Conservation (phyloP, 2,113 vertebrate genomes). For the Corythoichthys intestinalis region DNA sequence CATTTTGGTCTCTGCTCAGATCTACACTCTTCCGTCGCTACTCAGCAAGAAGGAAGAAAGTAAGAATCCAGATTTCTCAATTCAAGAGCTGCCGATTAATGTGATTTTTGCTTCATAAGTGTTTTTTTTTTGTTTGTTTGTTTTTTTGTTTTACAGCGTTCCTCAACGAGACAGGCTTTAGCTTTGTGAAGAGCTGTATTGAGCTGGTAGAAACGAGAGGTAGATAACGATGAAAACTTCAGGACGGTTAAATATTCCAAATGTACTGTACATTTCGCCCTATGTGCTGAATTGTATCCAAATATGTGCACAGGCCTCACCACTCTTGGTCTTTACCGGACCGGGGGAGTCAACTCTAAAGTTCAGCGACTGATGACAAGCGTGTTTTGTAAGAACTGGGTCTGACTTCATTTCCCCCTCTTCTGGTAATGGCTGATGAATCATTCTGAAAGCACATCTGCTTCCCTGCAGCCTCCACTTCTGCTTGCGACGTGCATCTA, state of each 20-base stretch:
- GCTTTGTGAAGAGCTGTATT: conserved; percentile 91
- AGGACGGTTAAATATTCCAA: too few species aligned
- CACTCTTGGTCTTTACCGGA: conserved; percentile 91
- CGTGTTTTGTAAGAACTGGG: conserved; percentile 81
- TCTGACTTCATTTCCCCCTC: not conserved
- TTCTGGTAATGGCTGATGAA: not conserved
- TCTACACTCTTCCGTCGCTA: conserved; percentile 92
- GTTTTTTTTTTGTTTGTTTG: not conserved
- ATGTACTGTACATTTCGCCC: too few species aligned
- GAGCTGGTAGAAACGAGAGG: conserved; percentile 89
- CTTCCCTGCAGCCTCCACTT: conserved; percentile 78
- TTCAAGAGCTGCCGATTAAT: not conserved
- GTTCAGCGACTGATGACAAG: conserved; percentile 95
- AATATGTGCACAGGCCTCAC: conserved; percentile 77
- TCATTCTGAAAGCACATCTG: not conserved
- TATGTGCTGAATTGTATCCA: not conserved
- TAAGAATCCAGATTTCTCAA: conserved; percentile 67
- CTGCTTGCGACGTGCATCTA: conserved; percentile 87
- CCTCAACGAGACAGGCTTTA: conserved; percentile 92
- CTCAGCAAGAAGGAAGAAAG: conserved; percentile 98
- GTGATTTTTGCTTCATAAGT: not conserved
- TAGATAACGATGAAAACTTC: conserved; percentile 16
- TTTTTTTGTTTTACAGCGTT: conserved; percentile 76
- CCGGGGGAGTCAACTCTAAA: conserved; percentile 96
- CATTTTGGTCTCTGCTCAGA: conserved; percentile 67